Evolutionary conservation across 2,888 invertebrate genomes (phyloP).

Genomic region (Toxonevra muliebris): DNA sequence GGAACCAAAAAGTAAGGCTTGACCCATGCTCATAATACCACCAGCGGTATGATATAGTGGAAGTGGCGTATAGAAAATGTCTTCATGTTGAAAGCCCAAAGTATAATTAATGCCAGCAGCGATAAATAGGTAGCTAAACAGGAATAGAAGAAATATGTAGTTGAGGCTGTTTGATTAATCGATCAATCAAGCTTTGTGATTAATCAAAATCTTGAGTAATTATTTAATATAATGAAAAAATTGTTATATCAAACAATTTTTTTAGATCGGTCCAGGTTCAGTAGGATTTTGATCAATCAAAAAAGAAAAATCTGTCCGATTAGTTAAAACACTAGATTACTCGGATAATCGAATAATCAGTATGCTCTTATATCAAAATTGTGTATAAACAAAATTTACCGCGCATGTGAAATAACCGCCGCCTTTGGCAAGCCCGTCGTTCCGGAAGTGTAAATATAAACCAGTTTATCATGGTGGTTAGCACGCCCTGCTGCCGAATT

Average conservation of each 20-base stretch:
- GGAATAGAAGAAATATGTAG: background rate
- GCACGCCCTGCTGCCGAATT: conserved; percentile 57
- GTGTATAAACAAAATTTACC: conserved; percentile 67
- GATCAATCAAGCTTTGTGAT: too few relatives aligned
- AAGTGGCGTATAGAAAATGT: conserved; percentile 89
- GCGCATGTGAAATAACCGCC: conserved; percentile 92
- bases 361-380: background rate
- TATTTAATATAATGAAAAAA: too few relatives aligned
- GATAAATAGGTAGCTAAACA: conserved; percentile 80
- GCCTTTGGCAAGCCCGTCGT: conserved; percentile 98
- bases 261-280: too few relatives aligned
- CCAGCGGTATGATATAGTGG: conserved; percentile 97
- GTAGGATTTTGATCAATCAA: too few relatives aligned
- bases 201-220: too few relatives aligned
- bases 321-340: too few relatives aligned
- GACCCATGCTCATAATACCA: conserved; percentile 86
- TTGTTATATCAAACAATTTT: too few relatives aligned
- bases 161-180: too few relatives aligned
- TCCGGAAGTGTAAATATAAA: conserved; percentile 98
- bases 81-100: conserved; percentile 73
- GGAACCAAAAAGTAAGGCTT: conserved; percentile 81
- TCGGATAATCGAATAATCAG: too few relatives aligned
- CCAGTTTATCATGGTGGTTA: conserved; percentile 79
- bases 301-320: too few relatives aligned
- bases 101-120: conserved; percentile 78